A percentile compares a stretch with the other conserved stretches of the same genome.
Evolutionary conservation across 2,113 vertebrate genomes (phyloP).

Genomic region (Percina caprodes): DNA sequence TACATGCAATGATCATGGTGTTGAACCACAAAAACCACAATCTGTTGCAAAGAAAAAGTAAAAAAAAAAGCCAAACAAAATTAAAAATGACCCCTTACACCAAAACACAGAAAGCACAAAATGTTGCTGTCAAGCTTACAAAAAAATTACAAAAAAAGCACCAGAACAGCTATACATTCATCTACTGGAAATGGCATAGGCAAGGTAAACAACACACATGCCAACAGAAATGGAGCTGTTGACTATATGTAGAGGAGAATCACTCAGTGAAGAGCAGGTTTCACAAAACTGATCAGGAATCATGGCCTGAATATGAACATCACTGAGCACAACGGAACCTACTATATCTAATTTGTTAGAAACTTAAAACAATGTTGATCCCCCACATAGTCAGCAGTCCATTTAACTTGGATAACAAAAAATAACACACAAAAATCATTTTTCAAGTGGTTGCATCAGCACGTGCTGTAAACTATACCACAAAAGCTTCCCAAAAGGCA

Average conservation of each 20-base stretch:
- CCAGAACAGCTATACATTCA: conserved; percentile 70
- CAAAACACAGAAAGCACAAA: conserved; percentile 68
- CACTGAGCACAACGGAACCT: not conserved
- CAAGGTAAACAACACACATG: conserved; percentile 49
- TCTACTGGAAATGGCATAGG: conserved; percentile 59
- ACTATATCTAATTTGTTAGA: not conserved
- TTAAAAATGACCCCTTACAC: conserved; percentile 54
- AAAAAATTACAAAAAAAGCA: too few species aligned
- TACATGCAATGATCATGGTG: conserved; percentile 88
- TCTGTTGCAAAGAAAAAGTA: conserved; percentile 66
- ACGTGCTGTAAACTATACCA: conserved; percentile 28
- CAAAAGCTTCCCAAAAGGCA: conserved; percentile 35
- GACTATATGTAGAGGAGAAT: conserved; percentile 30
- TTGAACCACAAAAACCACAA: conserved; percentile 81
- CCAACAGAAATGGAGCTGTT: conserved; percentile 60
- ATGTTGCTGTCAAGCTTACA: conserved; percentile 67
- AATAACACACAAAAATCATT: conserved; percentile 40
- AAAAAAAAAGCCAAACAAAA: conserved; percentile 61
- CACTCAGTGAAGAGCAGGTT: not conserved
- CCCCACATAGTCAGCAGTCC: conserved; percentile 51
- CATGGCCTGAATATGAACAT: not conserved
- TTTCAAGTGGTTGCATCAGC: conserved; percentile 41
- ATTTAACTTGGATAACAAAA: conserved; percentile 58
- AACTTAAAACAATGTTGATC: conserved; percentile 1
- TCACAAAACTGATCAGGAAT: not conserved